A percentile compares a stretch with the other conserved stretches of the same genome.
phyloP scores from a whole-genome alignment of 2,888 invertebrate species.

The Tetranychus truncatus region DNA sequence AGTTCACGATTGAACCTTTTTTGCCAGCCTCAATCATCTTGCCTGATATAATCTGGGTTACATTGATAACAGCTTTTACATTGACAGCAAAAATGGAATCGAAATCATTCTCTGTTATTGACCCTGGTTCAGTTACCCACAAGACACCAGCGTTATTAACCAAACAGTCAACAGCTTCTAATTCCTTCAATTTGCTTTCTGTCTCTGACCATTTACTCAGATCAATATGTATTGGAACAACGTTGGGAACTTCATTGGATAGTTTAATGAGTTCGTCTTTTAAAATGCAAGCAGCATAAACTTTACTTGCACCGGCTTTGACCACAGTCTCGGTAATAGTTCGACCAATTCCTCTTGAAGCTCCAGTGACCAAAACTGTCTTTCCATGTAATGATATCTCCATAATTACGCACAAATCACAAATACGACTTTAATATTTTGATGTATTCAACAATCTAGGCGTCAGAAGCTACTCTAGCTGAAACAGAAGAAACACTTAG shows the following conservation, averaged over 20 bases:
- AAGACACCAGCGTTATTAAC: constrained; percentile 10
- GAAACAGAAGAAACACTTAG: no score
- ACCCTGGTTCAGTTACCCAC: neutral
- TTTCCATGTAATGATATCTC: neutral
- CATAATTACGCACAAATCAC: neutral
- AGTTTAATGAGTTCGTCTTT: neutral
- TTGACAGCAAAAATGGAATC: constrained; percentile 43
- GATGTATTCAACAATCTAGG: no score
- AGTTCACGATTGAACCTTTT: constrained; percentile 65
- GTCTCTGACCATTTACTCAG: constrained; percentile 7
- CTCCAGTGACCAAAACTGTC: constrained; percentile 66
- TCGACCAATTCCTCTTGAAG: constrained; percentile 50
- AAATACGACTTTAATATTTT: no score
- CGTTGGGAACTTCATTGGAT: neutral
- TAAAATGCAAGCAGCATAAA: neutral
- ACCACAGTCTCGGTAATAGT: neutral
- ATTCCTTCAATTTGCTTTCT: neutral
- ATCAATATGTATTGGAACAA: neutral
- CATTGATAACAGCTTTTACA: constrained; percentile 62
- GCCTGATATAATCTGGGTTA: constrained; percentile 60
- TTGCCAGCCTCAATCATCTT: constrained; percentile 50
- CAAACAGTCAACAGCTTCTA: neutral
- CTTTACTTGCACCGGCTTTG: neutral
- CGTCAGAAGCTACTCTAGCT: no score
- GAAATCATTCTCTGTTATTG: neutral